Evolutionary conservation across 1,140 invertebrate genomes (phyloP), one percentile per base, ranked within the genome.

Genomic region (Mycetomoellerius zeteki): DNA sequence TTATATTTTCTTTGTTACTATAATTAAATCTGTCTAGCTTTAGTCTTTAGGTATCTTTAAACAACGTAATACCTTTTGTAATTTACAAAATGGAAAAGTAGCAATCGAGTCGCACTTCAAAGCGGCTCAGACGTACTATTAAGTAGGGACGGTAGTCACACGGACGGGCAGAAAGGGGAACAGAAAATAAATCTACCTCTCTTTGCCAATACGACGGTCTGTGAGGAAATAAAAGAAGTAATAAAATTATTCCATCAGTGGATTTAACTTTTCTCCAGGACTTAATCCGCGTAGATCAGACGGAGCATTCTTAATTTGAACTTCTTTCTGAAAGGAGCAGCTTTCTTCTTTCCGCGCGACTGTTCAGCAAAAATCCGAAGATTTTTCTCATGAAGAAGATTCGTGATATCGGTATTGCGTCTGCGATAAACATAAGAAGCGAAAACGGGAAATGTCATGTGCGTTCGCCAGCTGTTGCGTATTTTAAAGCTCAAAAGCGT

Each of bases 381-480:
- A 10, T 54, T 16, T 24, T 54, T 8, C 33, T 60, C 7, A 16
- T 24, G n/a, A 47, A n/a, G 3, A 62, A n/a, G 67, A 84, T 65
- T 21, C 16, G 10, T 30, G 47, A 64, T 58, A 56, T 19, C 54
- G 37, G 54, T 30, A 47, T 19, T 58, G 47, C 19, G 37, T 24
- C 16, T 73, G 4, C 19, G 21, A 60, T 14, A 58, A 52, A n/a
- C 62, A 43, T 43, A 84, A 73, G 65, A 73, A 65, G 62, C 65
- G 77, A 69, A 88, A 56, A 67, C 60, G 84, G 52, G 30, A 54
- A 86, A 69, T 73, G n/a, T 88, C 67, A 73, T 52, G 65, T 50
- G 50, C 73, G 80, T 88, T 24, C 52, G 52, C 80, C 81, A 88
- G 80, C 73, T 88, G 88, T 89, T 88, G 64, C 86, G 47, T 58